Conservation (phyloP, 2,113 vertebrate species). For the Zosterops pallidus region DNA sequence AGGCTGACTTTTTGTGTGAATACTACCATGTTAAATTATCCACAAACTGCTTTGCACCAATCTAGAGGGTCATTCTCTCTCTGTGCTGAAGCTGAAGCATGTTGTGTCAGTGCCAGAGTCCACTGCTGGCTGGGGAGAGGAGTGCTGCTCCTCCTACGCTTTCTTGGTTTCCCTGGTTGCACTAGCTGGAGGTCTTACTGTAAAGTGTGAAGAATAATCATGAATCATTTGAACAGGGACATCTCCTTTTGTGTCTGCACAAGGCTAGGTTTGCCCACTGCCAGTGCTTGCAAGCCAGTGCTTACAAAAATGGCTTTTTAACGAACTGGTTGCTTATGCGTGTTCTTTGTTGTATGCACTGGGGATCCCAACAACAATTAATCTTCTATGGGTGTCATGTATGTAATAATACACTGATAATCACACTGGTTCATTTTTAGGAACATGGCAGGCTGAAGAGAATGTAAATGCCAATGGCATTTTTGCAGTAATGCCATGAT, state of each 20-base stretch:
- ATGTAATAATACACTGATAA: neutral
- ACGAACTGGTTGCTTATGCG: fast-evolving
- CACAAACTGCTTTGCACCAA: neutral
- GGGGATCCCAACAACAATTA: neutral
- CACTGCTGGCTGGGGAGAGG: neutral
- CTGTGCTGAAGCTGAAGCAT: neutral
- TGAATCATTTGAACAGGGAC: neutral
- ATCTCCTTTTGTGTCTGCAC: neutral
- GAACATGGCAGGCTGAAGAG: neutral
- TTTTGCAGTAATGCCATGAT: neutral
- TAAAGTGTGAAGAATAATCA: neutral
- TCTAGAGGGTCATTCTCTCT: neutral
- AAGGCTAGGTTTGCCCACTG: neutral
- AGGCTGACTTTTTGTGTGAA: neutral
- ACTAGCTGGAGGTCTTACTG: neutral
- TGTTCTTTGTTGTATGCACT: fast-evolving
- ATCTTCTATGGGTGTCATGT: fast-evolving
- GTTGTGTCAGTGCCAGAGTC: neutral
- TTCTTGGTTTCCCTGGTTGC: neutral
- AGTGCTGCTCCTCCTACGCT: neutral
- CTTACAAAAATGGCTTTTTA: neutral
- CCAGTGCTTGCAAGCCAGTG: neutral
- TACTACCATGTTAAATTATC: neutral
- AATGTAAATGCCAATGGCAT: neutral
- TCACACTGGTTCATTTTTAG: neutral